A percentile compares a stretch with the other conserved stretches of the same genome.
phyloP scores from a whole-genome alignment of 2,113 vertebrate species.

The Crotalus viridis region DNA sequence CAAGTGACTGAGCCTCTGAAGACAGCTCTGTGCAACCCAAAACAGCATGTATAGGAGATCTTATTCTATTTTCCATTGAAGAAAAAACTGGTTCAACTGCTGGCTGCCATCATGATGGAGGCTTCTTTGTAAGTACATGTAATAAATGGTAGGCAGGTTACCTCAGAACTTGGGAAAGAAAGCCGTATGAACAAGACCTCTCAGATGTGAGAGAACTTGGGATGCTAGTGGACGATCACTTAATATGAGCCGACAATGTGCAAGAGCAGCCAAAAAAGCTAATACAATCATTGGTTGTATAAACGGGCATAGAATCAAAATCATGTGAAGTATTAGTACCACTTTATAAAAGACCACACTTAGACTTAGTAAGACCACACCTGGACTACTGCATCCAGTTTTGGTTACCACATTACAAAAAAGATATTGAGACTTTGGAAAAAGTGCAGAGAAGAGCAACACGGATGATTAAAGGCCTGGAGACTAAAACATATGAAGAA shows the following conservation, averaged over 20 bases:
- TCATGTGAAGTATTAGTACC: too few species aligned
- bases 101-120: not conserved
- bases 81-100: not conserved
- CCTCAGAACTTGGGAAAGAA: not conserved
- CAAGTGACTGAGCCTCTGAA: not conserved
- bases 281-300: not conserved
- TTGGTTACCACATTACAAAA: not conserved
- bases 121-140: not conserved
- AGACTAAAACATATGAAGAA: not conserved
- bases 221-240: not conserved
- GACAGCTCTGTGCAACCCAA: not conserved
- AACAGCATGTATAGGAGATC: not conserved
- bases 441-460: not conserved
- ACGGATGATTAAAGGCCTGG: not conserved
- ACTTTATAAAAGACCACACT: not conserved
- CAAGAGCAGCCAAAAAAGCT: not conserved
- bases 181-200: not conserved
- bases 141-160: not conserved
- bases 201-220: not conserved
- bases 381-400: not conserved
- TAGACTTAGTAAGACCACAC: not conserved
- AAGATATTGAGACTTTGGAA: not conserved
- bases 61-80: not conserved
- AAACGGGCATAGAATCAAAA: too few species aligned
- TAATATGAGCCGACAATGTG: not conserved